These are phyloP conservation scores for Eilema depressum DNA, from an alignment of 2,888 invertebrate genomes.

Conservation along the genomic window DNA sequence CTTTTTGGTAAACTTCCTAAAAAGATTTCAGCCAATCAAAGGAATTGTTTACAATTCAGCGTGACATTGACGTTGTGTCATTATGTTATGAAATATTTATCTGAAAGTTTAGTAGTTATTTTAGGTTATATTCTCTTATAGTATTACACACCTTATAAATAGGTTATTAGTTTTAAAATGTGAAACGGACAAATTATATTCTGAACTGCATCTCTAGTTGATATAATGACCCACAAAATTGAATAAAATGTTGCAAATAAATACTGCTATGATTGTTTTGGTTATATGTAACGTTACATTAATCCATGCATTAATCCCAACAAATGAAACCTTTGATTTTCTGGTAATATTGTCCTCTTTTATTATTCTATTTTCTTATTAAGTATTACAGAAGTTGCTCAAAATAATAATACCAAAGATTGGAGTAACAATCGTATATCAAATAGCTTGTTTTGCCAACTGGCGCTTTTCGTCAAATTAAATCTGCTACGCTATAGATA, in stretches of 20 bases:
- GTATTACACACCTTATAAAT: not conserved
- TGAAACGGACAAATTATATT: not conserved
- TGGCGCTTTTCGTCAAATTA: too few species aligned
- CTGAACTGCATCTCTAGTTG: not conserved
- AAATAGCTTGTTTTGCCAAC: too few species aligned
- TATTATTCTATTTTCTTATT: not conserved
- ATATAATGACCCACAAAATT: not conserved
- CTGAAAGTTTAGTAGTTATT: too few species aligned
- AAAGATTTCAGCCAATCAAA: not conserved
- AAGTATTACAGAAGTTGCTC: too few species aligned
- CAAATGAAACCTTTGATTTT: conserved; percentile 2
- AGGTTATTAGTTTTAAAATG: not conserved
- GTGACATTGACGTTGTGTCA: not conserved
- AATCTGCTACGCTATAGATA: too few species aligned
- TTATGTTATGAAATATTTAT: not conserved
- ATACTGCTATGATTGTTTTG: not conserved
- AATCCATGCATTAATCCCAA: not conserved
- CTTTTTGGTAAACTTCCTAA: too few species aligned
- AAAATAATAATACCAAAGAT: too few species aligned
- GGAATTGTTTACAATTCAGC: not conserved
- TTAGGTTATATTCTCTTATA: too few species aligned
- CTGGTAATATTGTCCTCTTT: not conserved
- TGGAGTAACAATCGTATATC: too few species aligned
- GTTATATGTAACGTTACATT: not conserved
- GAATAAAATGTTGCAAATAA: not conserved